A percentile compares a stretch with the other conserved stretches of the same genome.
Evolutionary conservation across 1,140 invertebrate species (phyloP).

Genomic region (Caenorhabditis tropicalis): DNA sequence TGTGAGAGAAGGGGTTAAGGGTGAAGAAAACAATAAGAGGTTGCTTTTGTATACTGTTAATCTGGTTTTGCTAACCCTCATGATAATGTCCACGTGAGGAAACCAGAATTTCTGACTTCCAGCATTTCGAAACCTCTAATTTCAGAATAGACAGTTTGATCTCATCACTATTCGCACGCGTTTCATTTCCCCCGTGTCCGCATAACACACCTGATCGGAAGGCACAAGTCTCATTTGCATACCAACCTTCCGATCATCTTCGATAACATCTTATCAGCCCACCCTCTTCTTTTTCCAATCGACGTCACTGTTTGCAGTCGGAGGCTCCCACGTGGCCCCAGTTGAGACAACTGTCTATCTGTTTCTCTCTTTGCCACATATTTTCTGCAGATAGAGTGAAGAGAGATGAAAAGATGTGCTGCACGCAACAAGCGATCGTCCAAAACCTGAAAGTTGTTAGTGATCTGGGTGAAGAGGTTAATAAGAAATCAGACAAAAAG

Average conservation of each 20-base stretch:
- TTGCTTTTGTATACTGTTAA: background rate
- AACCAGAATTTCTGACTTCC: too few species aligned
- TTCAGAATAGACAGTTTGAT: constrained; percentile 27
- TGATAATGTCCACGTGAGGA: background rate
- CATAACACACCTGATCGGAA: background rate
- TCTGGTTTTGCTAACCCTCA: background rate
- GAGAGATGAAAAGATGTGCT: constrained; percentile 8
- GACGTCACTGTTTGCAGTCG: constrained; percentile 44
- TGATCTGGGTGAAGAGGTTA: background rate
- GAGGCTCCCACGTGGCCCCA: constrained; percentile 5
- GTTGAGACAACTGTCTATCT: constrained; percentile 32
- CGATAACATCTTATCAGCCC: constrained; percentile 31
- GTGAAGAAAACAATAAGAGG: background rate
- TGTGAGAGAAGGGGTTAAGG: background rate
- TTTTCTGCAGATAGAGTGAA: constrained; percentile 15
- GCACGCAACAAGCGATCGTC: constrained; percentile 33
- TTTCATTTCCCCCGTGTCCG: background rate
- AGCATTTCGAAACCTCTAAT: too few species aligned
- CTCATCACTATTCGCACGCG: background rate
- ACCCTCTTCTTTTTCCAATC: background rate
- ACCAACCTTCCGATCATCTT: background rate
- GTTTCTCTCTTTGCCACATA: background rate
- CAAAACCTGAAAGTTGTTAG: constrained; percentile 28
- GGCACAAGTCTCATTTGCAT: constrained; percentile 37
- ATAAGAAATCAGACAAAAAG: constrained; percentile 2